A percentile compares a stretch with the other conserved stretches of the same genome.
Evolutionary conservation across 2,113 vertebrate species (phyloP).

Genomic region (Pomatostomus ruficeps): DNA sequence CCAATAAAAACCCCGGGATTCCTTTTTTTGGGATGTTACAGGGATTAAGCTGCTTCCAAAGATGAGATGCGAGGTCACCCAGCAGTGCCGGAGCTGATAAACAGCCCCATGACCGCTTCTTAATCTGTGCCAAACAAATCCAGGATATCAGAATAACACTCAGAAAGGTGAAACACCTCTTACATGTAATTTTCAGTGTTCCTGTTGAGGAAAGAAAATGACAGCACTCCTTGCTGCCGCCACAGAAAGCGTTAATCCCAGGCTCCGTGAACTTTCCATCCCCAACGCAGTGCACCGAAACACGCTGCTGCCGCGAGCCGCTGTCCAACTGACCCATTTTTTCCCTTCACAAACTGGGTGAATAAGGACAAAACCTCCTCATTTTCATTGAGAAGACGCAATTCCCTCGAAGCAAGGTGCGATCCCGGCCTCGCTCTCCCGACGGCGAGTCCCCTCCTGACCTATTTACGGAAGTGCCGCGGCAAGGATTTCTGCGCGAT

Average conservation of each 20-base stretch:
- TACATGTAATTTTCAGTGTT: background rate
- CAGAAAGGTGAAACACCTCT: background rate
- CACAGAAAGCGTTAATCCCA: background rate
- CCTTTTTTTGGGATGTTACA: background rate
- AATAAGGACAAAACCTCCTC: background rate
- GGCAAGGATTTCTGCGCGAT: background rate
- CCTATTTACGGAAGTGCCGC: background rate
- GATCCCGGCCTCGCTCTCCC: background rate
- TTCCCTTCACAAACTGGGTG: background rate
- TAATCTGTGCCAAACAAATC: background rate
- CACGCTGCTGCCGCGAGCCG: rapidly evolving
- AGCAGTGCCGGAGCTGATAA: background rate
- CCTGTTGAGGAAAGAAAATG: background rate
- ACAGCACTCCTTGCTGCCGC: background rate
- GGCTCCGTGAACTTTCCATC: background rate
- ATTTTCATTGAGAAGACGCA: background rate
- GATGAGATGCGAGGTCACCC: background rate
- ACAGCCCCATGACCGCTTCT: rapidly evolving
- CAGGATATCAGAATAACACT: background rate
- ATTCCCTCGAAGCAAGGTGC: background rate
- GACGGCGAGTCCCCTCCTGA: background rate
- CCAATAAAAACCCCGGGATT: background rate
- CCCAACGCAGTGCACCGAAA: rapidly evolving
- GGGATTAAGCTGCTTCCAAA: background rate
- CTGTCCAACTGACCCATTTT: constrained; percentile 35